Conservation (phyloP, 2,797 vertebrate species). For the Gila robusta region DNA sequence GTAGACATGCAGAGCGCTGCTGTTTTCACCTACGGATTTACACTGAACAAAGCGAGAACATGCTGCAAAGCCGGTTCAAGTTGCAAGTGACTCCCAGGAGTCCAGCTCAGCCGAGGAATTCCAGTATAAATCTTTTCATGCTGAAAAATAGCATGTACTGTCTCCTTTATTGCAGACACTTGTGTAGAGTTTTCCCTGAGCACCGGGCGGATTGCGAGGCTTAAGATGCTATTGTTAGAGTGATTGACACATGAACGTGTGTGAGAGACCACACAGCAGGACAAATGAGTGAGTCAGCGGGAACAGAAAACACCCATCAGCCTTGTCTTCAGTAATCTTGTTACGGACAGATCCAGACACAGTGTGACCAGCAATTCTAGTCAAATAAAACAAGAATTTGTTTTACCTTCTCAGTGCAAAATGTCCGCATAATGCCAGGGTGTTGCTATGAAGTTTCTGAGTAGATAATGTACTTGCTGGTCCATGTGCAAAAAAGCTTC, state of each 20-base stretch:
- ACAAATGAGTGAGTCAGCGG: background rate
- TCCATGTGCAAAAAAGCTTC: background rate
- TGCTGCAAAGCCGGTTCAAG: background rate
- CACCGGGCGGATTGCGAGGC: background rate
- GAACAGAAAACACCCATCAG: constrained; percentile 3
- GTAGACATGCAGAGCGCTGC: background rate
- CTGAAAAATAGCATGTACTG: background rate
- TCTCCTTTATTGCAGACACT: background rate
- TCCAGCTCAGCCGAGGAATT: background rate
- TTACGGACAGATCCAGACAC: background rate
- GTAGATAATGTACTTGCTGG: background rate
- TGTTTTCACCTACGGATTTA: background rate
- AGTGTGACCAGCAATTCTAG: background rate
- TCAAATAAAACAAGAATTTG: background rate
- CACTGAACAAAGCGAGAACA: background rate
- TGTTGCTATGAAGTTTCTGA: background rate
- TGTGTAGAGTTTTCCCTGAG: background rate
- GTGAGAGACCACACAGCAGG: background rate
- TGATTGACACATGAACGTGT: background rate
- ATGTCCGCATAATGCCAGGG: background rate
- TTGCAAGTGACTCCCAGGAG: constrained; percentile 4
- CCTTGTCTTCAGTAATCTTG: background rate
- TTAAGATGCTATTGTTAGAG: constrained; percentile 18
- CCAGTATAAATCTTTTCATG: constrained; percentile 12
- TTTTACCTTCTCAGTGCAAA: background rate